Evolutionary conservation across 2,797 vertebrate species (phyloP).

Genomic region (Simalia tracyae): DNA sequence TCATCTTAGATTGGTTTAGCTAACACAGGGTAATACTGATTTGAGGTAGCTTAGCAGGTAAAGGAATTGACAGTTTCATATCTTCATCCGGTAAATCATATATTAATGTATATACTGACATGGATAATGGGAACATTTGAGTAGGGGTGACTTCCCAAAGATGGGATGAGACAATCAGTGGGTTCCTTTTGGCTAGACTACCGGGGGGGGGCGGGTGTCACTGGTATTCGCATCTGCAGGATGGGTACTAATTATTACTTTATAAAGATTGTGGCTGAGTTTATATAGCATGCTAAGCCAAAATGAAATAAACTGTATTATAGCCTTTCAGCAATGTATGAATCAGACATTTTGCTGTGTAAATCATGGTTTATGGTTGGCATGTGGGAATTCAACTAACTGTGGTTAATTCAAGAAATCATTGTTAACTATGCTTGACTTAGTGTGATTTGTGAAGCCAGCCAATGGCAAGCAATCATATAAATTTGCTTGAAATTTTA

Average conservation of each 20-base stretch:
- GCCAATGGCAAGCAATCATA: no score
- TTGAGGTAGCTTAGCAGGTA: not conserved
- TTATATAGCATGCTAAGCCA: not conserved
- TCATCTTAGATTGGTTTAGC: constrained; percentile 20
- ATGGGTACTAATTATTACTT: not conserved
- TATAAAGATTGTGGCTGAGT: not conserved
- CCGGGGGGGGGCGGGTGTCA: no score
- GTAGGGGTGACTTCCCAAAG: not conserved
- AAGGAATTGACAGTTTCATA: not conserved
- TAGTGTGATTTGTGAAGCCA: no score
- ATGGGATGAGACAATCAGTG: not conserved
- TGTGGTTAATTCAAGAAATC: no score
- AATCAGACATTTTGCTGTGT: no score
- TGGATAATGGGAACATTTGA: not conserved
- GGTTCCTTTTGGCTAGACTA: not conserved
- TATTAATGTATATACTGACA: not conserved
- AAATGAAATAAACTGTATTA: no score
- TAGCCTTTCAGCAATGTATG: no score
- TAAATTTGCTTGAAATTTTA: no score
- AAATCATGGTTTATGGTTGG: no score
- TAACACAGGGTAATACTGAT: not conserved
- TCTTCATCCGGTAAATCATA: not conserved
- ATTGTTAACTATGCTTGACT: no score
- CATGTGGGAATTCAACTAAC: no score
- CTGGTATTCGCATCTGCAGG: not conserved